Evolutionary conservation across 2,797 vertebrate species (phyloP), one percentile per base, ranked within the genome.

Genomic region (Sphaeramia orbicularis): DNA sequence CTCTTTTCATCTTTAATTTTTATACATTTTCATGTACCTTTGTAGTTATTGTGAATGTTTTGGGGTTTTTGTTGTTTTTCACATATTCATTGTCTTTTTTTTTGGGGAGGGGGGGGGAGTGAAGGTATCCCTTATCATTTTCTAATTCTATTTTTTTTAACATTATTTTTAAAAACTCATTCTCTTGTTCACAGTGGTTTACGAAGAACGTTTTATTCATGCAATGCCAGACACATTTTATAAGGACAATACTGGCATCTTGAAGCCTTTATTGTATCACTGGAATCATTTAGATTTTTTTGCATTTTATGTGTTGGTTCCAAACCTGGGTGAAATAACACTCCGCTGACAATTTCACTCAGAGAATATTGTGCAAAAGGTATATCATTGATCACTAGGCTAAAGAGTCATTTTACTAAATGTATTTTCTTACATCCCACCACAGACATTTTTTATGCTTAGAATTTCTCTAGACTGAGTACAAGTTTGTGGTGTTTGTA

Each of bases 1-100:
- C 88, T 91, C 63, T 76, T 83, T 94, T 91, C 86, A 90, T 86
- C 84, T 75, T 91, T 92, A 91, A 54, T 80, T 89, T 84, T 86
- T 79, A 82, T 91, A 92, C 89, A 82, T 90, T 92, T 90, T 92
- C 86, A 84, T 92, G 91, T 85, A 83, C 80, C 81, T 80, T 76
- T 93, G 85, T 91, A 91, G 82, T 93, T 92, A 66, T 83, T 81
- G 79, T 90, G 85, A 91, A 92, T 88, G 85, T 93, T 92, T 90
- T 30, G 30, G 59, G 41, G 74, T 50, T 76, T 79, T 77, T 80
- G 78, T 87, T 79, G 48, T 68, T 69, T 76, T 52, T 86, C 73
- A 69, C 56, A 56, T 83, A 78, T 74, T 84, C 51, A 66, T 68
- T 63, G 44, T 55, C n/a, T 47, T 55, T 54, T 60, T 59, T 64